Evolutionary conservation across 2,797 vertebrate species (phyloP).

Genomic region (Pagetopsis macropterus): DNA sequence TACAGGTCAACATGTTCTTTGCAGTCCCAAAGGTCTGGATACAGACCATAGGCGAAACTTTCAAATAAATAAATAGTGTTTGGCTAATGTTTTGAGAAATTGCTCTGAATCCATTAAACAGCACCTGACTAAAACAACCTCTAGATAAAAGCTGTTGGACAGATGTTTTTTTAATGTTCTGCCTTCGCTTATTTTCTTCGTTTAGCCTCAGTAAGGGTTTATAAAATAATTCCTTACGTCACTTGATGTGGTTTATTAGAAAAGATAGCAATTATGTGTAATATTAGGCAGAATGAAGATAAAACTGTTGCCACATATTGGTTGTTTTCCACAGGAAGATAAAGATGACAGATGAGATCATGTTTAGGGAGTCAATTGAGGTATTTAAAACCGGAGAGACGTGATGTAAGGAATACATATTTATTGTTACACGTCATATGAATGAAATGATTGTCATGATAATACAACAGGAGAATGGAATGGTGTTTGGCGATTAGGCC

Average conservation of each 20-base stretch:
- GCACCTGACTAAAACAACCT: not conserved
- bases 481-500: no score
- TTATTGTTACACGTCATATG: no score
- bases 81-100: not conserved
- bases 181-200: slow-evolving; percentile 7
- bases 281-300: slow-evolving; percentile 2
- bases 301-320: not conserved
- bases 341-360: slow-evolving; percentile 42
- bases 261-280: slow-evolving; percentile 11
- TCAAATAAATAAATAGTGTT: not conserved
- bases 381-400: not conserved
- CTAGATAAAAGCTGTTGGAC: not conserved
- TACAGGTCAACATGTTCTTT: not conserved
- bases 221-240: slow-evolving; percentile 28
- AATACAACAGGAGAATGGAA: no score
- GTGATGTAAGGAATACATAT: no score
- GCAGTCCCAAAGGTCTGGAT: no score
- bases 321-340: slow-evolving; percentile 24
- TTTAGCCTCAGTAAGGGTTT: slow-evolving; percentile 18
- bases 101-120: slow-evolving; percentile 10
- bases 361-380: slow-evolving; percentile 35
- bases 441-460: no score
- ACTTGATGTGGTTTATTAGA: slow-evolving; percentile 37
- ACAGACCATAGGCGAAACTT: no score
- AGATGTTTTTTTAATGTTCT: slow-evolving; percentile 14